Conservation (phyloP, 2,888 invertebrate genomes). For the Scrobipalpa atriplicella region DNA sequence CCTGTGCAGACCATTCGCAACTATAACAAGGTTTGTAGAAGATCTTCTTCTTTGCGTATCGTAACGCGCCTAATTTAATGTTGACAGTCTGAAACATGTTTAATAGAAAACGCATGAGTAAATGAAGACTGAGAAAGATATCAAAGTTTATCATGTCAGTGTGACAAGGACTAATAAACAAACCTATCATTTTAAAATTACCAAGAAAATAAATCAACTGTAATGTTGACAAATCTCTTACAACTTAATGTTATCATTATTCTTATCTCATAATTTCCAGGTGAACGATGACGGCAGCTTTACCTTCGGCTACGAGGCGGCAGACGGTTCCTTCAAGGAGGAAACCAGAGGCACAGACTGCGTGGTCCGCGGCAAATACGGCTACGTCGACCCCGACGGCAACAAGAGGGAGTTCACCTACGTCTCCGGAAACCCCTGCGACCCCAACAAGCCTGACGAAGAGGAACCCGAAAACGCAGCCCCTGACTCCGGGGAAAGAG, state of each 20-base stretch:
- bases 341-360: conserved; percentile 93
- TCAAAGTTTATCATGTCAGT: no score
- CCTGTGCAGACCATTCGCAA: conserved; percentile 92
- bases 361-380: conserved; percentile 93
- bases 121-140: no score
- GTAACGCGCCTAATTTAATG: no score
- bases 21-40: conserved; percentile 87
- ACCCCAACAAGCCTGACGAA: conserved; percentile 90
- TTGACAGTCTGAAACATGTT: no score
- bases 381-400: conserved; percentile 93
- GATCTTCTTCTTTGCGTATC: no score
- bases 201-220: no score
- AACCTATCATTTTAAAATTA: no score
- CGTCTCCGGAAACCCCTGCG: conserved; percentile 93
- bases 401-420: conserved; percentile 94
- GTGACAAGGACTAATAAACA: no score
- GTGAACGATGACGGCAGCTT: conserved; percentile 92
- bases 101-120: no score
- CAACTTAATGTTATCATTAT: background rate
- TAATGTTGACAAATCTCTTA: no score
- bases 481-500: conserved; percentile 82
- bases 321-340: conserved; percentile 93
- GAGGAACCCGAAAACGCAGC: conserved; percentile 81
- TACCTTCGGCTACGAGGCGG: conserved; percentile 93
- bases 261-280: conserved; percentile 49